These are phyloP conservation scores for Hydractinia symbiolongicarpus DNA, from an alignment of 30 jellyfish, hydroid and myxozoan genomes.

Conservation along the genomic window DNA sequence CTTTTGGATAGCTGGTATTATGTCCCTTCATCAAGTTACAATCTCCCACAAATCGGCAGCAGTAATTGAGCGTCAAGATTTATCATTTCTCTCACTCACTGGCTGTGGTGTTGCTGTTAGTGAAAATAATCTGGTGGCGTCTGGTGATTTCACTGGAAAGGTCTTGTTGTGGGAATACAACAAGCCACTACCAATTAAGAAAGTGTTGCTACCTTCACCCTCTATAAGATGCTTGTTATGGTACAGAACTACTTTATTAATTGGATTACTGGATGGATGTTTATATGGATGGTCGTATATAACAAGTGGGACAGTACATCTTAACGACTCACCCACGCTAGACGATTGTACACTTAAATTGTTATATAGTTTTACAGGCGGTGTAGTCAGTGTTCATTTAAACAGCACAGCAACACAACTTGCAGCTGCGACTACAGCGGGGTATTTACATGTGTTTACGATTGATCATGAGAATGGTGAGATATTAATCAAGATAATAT, in stretches of 20 bases:
- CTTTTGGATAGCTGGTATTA: constrained; percentile 79
- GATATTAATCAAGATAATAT: constrained; percentile 15
- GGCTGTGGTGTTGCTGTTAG: constrained; percentile 84
- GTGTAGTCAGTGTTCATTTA: constrained; percentile 37
- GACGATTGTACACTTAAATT: background rate
- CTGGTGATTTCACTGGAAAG: constrained; percentile 95
- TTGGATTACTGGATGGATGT: constrained; percentile 71
- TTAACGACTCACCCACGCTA: too few species aligned
- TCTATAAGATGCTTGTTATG: constrained; percentile 21
- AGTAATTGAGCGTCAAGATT: background rate
- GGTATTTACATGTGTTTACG: constrained; percentile 47
- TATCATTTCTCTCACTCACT: constrained; percentile 45
- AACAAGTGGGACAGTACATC: background rate
- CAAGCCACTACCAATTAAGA: background rate
- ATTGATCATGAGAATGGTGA: background rate
- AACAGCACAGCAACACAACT: background rate
- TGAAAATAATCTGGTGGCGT: constrained; percentile 38
- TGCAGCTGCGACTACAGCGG: constrained; percentile 82
- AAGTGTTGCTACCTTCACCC: background rate
- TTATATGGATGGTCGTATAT: constrained; percentile 39
- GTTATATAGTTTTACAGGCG: constrained; percentile 37
- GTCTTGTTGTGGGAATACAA: constrained; percentile 31
- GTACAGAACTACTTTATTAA: background rate
- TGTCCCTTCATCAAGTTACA: constrained; percentile 53
- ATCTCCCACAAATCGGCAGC: background rate